Conservation (phyloP, 2,113 vertebrate species). For the Phyllopteryx taeniolatus region DNA sequence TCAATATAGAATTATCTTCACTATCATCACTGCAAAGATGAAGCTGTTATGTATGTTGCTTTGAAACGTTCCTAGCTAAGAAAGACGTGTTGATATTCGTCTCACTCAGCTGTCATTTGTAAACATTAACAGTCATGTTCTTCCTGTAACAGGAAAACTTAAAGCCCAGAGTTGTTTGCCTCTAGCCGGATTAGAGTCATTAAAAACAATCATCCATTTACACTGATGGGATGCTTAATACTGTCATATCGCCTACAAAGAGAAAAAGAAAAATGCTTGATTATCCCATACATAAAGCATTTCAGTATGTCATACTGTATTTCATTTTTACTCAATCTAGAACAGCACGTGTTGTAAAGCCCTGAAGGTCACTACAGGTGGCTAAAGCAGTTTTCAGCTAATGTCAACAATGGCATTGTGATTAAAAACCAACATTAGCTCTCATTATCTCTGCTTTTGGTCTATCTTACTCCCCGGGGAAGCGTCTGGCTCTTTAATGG, state of each 20-base stretch:
- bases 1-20: too few species aligned
- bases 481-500: neutral
- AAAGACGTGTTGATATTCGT: neutral
- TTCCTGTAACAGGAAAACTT: slow-evolving; percentile 40
- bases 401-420: neutral
- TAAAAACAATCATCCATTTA: neutral
- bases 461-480: neutral
- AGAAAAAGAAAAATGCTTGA: neutral
- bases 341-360: neutral
- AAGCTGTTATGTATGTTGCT: neutral
- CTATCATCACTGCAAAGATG: neutral
- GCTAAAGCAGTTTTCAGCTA: neutral
- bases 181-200: slow-evolving; percentile 10
- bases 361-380: neutral
- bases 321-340: neutral
- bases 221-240: too few species aligned
- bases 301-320: neutral
- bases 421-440: slow-evolving; percentile 6
- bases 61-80: neutral
- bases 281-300: neutral
- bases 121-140: slow-evolving; percentile 33
- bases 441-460: slow-evolving; percentile 4
- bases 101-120: slow-evolving; percentile 36
- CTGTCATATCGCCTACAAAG: too few species aligned
- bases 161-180: slow-evolving; percentile 27